Conservation (phyloP, 2,888 invertebrate genomes). For the Argyresthia goedartella region DNA sequence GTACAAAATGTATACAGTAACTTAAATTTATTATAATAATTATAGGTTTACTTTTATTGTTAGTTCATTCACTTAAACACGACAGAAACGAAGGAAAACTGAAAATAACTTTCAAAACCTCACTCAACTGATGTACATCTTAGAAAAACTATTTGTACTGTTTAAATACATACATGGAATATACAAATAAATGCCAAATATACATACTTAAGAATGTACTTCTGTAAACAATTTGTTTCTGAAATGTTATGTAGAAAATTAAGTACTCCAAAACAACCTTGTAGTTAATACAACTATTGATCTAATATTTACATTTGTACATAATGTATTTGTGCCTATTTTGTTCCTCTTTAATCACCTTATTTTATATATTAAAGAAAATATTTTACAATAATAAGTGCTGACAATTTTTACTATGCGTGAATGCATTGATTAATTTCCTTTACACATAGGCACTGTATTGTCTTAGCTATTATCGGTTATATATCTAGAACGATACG, state of each 20-base stretch:
- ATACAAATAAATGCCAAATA: not conserved
- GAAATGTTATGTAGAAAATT: not conserved
- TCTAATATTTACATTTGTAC: constrained; percentile 54
- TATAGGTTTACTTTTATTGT: not conserved
- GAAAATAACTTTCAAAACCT: not conserved
- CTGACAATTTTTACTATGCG: no score
- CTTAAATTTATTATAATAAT: constrained; percentile 6
- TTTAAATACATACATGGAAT: not conserved
- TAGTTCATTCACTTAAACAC: not conserved
- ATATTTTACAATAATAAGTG: not conserved
- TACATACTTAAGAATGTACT: not conserved
- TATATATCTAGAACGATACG: not conserved
- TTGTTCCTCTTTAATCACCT: constrained; percentile 3
- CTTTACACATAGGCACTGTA: no score
- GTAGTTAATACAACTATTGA: no score
- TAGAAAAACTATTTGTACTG: not conserved
- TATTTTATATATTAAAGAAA: no score
- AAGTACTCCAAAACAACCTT: constrained; percentile 1
- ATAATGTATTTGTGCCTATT: constrained; percentile 18
- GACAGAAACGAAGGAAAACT: not conserved
- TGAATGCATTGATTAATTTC: no score
- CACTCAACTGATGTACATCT: not conserved
- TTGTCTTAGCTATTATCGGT: not conserved
- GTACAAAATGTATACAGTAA: constrained; percentile 52
- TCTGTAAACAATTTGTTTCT: not conserved